Conservation (phyloP, 2,113 vertebrate genomes). For the Archocentrus centrarchus region DNA sequence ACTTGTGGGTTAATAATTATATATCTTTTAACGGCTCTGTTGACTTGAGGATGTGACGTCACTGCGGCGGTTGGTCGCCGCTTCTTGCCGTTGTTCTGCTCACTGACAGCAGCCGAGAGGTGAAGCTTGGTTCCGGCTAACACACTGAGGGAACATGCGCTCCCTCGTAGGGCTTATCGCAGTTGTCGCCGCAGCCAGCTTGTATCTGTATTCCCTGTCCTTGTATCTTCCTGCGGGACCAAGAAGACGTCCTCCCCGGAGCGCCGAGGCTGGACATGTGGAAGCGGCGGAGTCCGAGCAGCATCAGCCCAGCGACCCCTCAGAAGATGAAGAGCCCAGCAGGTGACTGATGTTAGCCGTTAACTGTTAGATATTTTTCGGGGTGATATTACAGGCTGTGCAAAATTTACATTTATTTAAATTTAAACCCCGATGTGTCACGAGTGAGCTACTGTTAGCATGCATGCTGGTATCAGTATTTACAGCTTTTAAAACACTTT, state of each 20-base stretch:
- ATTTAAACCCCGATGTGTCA: background rate
- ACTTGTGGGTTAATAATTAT: background rate
- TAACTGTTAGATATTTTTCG: background rate
- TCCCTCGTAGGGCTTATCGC: conserved; percentile 64
- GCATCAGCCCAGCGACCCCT: background rate
- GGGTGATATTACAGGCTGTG: background rate
- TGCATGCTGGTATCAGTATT: background rate
- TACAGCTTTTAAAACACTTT: background rate
- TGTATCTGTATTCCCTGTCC: conserved; percentile 76
- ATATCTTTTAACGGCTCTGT: background rate
- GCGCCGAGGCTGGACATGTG: conserved; percentile 24
- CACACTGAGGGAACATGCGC: conserved; percentile 67
- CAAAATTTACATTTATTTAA: background rate
- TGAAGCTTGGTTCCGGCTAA: background rate
- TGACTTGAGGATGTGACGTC: conserved; percentile 30
- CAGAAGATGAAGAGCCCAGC: conserved; percentile 6
- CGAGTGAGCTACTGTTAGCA: background rate
- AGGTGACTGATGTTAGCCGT: conserved; percentile 37
- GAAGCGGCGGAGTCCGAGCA: background rate
- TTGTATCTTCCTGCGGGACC: conserved; percentile 71
- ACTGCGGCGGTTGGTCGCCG: background rate
- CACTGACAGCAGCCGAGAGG: background rate
- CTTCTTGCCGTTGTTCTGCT: background rate
- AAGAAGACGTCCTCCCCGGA: background rate
- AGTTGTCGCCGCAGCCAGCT: conserved; percentile 64